Conservation (phyloP, 2,113 vertebrate genomes). For the Nipponia nippon region DNA sequence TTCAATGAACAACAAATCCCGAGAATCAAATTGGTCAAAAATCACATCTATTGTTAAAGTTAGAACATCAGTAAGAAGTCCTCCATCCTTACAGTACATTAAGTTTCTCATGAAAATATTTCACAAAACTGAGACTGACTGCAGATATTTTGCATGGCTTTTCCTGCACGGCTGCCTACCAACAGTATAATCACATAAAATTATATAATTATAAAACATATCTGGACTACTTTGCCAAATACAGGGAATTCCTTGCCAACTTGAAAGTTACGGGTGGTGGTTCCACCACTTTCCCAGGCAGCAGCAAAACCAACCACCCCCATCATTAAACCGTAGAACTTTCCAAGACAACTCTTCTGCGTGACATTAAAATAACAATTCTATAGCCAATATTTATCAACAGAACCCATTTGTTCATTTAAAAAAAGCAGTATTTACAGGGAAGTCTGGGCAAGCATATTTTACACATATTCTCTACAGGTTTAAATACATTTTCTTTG, state of each 20-base stretch:
- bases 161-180: neutral
- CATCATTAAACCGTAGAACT: neutral
- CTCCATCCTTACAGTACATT: neutral
- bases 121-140: neutral
- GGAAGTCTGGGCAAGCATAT: neutral
- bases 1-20: neutral
- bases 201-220: neutral
- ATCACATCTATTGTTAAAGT: neutral
- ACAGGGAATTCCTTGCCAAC: neutral
- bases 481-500: neutral
- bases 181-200: neutral
- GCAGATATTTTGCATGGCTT: neutral
- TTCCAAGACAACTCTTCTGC: neutral
- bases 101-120: neutral
- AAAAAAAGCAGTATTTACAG: neutral
- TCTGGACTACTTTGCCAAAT: neutral
- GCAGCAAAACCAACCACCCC: neutral
- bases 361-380: neutral
- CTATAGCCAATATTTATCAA: neutral
- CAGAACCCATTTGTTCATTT: neutral
- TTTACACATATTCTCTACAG: neutral
- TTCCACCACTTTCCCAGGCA: neutral
- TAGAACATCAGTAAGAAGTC: neutral
- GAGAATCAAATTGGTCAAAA: neutral
- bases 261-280: neutral